Base-by-base conservation (phyloP, 92 coral and sea anemone species). In the Chrysogorgia sp. region DNA sequence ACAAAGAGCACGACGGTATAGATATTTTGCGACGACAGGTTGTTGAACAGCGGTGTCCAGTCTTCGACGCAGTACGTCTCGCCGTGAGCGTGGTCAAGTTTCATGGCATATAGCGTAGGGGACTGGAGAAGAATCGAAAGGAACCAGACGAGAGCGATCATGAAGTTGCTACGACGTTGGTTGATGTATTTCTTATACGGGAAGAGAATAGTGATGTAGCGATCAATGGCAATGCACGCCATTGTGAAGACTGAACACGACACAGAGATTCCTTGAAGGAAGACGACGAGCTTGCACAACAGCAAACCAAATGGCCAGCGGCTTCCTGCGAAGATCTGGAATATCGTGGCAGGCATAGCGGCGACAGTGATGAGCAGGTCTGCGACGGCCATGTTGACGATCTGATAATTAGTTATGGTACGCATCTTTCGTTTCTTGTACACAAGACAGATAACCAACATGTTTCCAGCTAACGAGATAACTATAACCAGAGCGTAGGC, bases 41-140 rank as follows among this genome's bases (percentile, higher is more conserved):
- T 85, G 41, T 90, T 69, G 37, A 88, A 88, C 0, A 74, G 63
- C 8, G 63, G 82, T 6, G 92, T 83, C 96, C 96, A 90, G 33
- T 75, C 52, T 37, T 90, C 96, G 13, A 82, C 0, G 77, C 79
- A 93, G 74, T 56, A n/a, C 65, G 59, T 58, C 55, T 21, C 63
- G 71, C 52, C 74, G 49, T 25, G 45, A 82, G 65, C 21, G 83
- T 87, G 20, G 9, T 9, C 28, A 67, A 88, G 60, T 29, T 75
- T 85, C 62, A 81, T 88, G 17, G 86, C 90, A 83, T 92, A 92
- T 7, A 92, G 85, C 25, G 91, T 81, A 26, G 97, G 97, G 40
- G 85, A 84, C 76, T 94, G 86, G 71, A 81, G 89, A 2, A 60
- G 65, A 47, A 77, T 80, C 2, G 96, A 76, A 23, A 76, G 69